Evolutionary conservation across 2,113 vertebrate genomes (phyloP).

Genomic region (Aix galericulata): DNA sequence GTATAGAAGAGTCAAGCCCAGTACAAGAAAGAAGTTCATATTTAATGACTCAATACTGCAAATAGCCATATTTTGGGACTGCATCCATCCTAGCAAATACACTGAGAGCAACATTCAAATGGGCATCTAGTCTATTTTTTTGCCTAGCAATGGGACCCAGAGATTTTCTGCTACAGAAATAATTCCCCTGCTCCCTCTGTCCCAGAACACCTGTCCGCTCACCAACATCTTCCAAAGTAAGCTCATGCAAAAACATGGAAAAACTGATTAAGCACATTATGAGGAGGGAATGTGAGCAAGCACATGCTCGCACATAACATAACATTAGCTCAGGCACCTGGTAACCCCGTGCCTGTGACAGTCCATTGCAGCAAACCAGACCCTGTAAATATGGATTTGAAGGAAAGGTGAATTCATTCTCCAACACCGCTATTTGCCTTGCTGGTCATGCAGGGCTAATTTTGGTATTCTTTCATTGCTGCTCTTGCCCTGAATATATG

Average conservation of each 20-base stretch:
- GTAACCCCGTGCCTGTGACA: neutral
- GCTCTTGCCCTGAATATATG: neutral
- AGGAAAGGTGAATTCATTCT: neutral
- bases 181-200: neutral
- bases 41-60: neutral
- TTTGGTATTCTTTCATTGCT: neutral
- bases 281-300: neutral
- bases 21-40: neutral
- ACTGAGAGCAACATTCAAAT: neutral
- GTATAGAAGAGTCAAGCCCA: neutral
- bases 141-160: neutral
- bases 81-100: neutral
- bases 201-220: neutral
- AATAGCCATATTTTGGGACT: neutral
- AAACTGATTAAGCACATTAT: fast-evolving
- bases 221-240: neutral
- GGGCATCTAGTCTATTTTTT: neutral
- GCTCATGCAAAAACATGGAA: neutral
- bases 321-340: neutral
- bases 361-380: fast-evolving
- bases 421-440: neutral
- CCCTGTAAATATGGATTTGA: fast-evolving
- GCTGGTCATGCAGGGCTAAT: neutral
- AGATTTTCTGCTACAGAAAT: neutral
- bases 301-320: fast-evolving